Percentiles rank a stretch among this genome's conserved stretches.
These are phyloP conservation scores for Zosterops pallidus DNA, from an alignment of 2,113 vertebrate species.

Conservation along the genomic window DNA sequence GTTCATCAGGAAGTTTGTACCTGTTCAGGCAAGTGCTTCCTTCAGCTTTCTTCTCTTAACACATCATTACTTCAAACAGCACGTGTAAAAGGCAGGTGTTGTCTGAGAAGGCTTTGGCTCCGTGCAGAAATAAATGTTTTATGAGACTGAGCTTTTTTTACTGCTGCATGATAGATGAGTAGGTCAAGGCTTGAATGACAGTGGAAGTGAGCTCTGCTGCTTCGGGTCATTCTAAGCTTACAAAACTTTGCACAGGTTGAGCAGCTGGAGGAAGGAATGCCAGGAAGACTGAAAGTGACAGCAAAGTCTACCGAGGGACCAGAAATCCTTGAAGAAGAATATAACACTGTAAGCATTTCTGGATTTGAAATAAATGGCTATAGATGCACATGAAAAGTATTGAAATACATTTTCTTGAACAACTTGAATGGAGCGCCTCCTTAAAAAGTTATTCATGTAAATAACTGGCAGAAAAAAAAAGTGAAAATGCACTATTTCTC, in stretches of 20 bases:
- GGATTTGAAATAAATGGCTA: neutral
- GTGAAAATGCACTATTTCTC: neutral
- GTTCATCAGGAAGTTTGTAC: slow-evolving; percentile 87
- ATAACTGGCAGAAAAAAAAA: neutral
- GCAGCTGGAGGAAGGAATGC: slow-evolving; percentile 87
- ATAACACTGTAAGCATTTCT: slow-evolving; percentile 86
- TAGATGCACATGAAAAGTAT: neutral
- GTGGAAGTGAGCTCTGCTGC: neutral
- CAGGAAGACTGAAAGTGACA: slow-evolving; percentile 88
- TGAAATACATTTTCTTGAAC: neutral
- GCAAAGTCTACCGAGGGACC: slow-evolving; percentile 85
- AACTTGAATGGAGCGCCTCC: neutral
- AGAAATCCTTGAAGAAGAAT: slow-evolving; percentile 83
- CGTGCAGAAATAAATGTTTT: neutral
- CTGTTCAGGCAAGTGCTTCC: slow-evolving; percentile 77
- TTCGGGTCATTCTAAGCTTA: neutral
- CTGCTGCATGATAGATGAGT: neutral
- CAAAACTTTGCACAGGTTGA: slow-evolving; percentile 75
- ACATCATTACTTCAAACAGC: neutral
- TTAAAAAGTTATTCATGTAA: neutral
- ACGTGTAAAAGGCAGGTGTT: neutral
- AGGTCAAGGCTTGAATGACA: neutral
- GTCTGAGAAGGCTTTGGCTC: neutral
- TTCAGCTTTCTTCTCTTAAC: neutral
- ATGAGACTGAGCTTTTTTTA: neutral